Evolutionary conservation across 2,113 vertebrate genomes (phyloP).

Genomic region (Bungarus multicinctus): DNA sequence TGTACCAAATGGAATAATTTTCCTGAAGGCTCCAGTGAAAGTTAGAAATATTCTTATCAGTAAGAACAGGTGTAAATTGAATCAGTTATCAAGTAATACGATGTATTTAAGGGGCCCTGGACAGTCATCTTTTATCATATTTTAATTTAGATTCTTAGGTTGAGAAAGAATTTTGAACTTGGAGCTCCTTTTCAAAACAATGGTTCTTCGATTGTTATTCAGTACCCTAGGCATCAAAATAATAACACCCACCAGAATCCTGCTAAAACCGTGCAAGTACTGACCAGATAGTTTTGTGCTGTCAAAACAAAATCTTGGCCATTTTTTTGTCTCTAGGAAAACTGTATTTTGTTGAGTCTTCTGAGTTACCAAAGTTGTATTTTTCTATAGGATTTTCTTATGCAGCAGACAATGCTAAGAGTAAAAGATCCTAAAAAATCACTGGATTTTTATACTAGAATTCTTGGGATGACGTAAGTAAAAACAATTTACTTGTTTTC

Average conservation of each 20-base stretch:
- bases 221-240: background rate
- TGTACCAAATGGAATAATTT: background rate
- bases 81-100: background rate
- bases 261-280: background rate
- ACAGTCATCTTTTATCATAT: background rate
- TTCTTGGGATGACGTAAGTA: constrained; percentile 98
- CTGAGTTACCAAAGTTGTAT: background rate
- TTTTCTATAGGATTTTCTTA: constrained; percentile 84
- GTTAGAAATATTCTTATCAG: background rate
- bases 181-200: background rate
- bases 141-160: background rate
- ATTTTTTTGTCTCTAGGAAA: background rate
- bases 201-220: background rate
- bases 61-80: background rate
- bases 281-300: background rate
- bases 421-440: constrained; percentile 96
- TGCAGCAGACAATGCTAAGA: constrained; percentile 97
- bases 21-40: background rate
- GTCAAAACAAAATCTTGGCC: background rate
- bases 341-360: background rate
- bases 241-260: background rate
- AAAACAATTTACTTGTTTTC: background rate
- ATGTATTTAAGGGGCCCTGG: background rate
- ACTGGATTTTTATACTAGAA: constrained; percentile 94
- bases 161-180: background rate